Base-by-base conservation (phyloP, 2,888 invertebrate genomes). In the Pterostichus niger region DNA sequence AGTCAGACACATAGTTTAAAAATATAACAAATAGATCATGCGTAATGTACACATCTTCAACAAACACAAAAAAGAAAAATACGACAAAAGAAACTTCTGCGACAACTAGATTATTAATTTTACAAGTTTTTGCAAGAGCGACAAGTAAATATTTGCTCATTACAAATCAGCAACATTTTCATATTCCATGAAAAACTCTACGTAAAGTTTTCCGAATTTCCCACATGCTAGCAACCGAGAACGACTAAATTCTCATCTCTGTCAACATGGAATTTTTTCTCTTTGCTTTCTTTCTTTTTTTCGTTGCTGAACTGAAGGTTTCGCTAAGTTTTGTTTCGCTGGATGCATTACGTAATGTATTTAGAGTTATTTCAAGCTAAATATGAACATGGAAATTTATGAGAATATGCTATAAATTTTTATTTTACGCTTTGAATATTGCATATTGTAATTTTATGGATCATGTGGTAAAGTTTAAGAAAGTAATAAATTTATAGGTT, bases 71-170 rank as follows among this genome's bases (percentile, higher is more conserved):
- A 35, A 64, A 33, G 10, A 33, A 33, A 64, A 64, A 1, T 13
- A 35, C 6, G 13, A 10, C n/a, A 64, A 35, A 64, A 64, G 35
- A 64, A 64, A 64, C 64, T 64, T 64, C 35, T 35, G 2, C 13
- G 35, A 13, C 40, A 64, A 64, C 35, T 33, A 35, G 35, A 64
- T 64, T 35, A 64, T 64, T 64, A 64, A 64, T 64, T 64, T 64
- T 64, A 64, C 64, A 64, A 64, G 13, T 33, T 64, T 35, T 13
- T 64, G 61, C 40, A n/a, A 10, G 31, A 13, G 13, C 13, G 64
- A 59, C 35, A 35, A 35, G 64, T 64, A 64, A 64, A 64, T 64
- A 64, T 64, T 64, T 64, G 64, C 64, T 64, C 64, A 64, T 64
- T 64, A 64, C 17, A 35, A 64, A 64, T 64, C 64, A 64, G 64